phyloP scores from a whole-genome alignment of 2,797 vertebrate species.

The Xenentodon cancila region DNA sequence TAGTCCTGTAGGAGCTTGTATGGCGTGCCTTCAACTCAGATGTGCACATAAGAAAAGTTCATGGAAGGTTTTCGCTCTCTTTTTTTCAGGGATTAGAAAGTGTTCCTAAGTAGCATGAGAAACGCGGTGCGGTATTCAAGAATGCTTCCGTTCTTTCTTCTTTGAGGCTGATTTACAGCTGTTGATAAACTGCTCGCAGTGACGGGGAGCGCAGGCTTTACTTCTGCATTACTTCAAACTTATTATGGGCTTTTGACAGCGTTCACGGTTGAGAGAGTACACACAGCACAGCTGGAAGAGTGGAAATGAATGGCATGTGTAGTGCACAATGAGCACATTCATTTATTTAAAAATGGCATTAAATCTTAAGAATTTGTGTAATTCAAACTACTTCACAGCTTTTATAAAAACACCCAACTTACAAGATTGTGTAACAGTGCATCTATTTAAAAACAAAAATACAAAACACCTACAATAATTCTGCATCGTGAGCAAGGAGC shows the following conservation, averaged over 20 bases:
- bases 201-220: constrained; percentile 13
- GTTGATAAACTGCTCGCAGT: constrained; percentile 40
- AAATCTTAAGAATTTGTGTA: constrained; percentile 11
- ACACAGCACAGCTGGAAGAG: constrained; percentile 42
- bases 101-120: constrained; percentile 54
- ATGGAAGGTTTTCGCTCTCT: constrained; percentile 22
- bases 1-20: constrained; percentile 74
- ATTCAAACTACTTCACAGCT: neutral
- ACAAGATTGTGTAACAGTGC: neutral
- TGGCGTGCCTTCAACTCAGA: constrained; percentile 22
- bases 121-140: constrained; percentile 47
- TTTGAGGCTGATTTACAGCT: constrained; percentile 65
- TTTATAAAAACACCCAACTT: neutral
- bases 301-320: constrained; percentile 12
- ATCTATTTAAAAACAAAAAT: constrained; percentile 4
- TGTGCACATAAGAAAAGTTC: constrained; percentile 30
- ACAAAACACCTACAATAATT: neutral
- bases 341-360: constrained; percentile 16
- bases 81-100: constrained; percentile 48
- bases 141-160: constrained; percentile 67
- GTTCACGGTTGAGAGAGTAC: constrained; percentile 7
- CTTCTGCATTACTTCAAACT: constrained; percentile 24
- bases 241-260: constrained; percentile 47
- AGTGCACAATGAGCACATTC: neutral
- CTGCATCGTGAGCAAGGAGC: neutral